Base-by-base conservation (phyloP, 2,888 invertebrate species). In the Latheticus oryzae region DNA sequence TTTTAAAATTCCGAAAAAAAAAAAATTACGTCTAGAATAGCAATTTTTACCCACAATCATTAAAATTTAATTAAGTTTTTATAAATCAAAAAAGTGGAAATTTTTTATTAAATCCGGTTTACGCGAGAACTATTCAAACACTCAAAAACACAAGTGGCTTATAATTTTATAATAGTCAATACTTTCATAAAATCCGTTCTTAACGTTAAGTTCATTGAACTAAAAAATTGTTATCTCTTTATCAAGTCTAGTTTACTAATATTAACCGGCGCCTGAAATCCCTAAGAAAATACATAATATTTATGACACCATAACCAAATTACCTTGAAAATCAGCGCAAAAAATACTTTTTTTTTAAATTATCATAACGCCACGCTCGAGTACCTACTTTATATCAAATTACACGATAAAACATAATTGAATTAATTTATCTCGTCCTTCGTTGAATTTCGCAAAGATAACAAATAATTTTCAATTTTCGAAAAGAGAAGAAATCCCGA, bases 371-470 rank as follows among this genome's bases (percentile, higher is more conserved):
- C 32, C 15, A 3, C 45, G 32, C 32, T 32, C 45, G 45, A 45
- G 45, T 45, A 16, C 33, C 30, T 30, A 15, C 35, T 24, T 13
- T 7, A 40, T 13, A 12, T 11, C 38, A 40, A 40, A 40, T 40
- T 40, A 23, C 47, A 8, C 24, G 45, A 45, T 32, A 47, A 47
- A 47, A 47, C 33, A 47, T 47, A 33, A 23, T n/a, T 9, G 12
- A 33, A 23, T 47, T 23, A 47, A 35, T 33, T 47, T 47, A 47
- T 47, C 47, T 24, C 16, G 47, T 47, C 47, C 45, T 47, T 47
- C 30, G 17, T 30, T n/a, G 35, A 2, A 13, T 35, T 35, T 16
- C 11, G 35, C 28, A 28, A 45, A 9, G 11, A 32, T 3, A 12
- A 12, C 15, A 8, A 28, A 28, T 11, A 9, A 8, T 28, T 7